Evolutionary conservation across 1,140 invertebrate species (phyloP).

Genomic region (Orchestia grillus): DNA sequence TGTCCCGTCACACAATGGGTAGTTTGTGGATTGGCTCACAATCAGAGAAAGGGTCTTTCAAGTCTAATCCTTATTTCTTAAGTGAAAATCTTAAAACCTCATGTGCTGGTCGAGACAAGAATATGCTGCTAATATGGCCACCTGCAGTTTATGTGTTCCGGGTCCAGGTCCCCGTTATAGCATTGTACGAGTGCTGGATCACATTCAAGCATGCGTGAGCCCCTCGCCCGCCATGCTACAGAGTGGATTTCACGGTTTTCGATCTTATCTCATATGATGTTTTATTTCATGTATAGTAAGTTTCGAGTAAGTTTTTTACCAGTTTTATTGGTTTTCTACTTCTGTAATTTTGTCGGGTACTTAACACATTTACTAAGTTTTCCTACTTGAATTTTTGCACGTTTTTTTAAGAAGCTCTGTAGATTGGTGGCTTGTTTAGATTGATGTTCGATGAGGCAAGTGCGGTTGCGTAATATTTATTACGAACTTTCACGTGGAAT

Average conservation of each 20-base stretch:
- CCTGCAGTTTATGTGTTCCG: not conserved
- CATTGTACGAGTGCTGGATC: not conserved
- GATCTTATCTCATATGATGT: not conserved
- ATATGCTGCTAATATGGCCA: not conserved
- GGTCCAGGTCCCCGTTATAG: not conserved
- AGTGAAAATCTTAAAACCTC: not conserved
- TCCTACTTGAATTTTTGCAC: not conserved
- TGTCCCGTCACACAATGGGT: slow-evolving; percentile 3
- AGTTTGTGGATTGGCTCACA: not conserved
- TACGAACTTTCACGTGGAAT: not conserved
- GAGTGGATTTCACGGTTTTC: not conserved
- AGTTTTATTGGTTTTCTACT: not conserved
- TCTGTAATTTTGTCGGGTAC: not conserved
- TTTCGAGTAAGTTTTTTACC: not conserved
- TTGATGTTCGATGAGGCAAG: not conserved
- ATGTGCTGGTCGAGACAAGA: not conserved
- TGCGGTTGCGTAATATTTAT: not conserved
- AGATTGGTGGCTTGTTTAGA: not conserved
- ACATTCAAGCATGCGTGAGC: not conserved
- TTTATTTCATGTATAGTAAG: not conserved
- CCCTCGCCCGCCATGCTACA: not conserved
- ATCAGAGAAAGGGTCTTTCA: slow-evolving; percentile 28
- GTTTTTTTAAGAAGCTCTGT: not conserved
- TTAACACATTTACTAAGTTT: not conserved
- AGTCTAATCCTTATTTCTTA: slow-evolving; percentile 3